phyloP scores from a whole-genome alignment of 1,140 invertebrate genomes.

The Drusus annulatus region DNA sequence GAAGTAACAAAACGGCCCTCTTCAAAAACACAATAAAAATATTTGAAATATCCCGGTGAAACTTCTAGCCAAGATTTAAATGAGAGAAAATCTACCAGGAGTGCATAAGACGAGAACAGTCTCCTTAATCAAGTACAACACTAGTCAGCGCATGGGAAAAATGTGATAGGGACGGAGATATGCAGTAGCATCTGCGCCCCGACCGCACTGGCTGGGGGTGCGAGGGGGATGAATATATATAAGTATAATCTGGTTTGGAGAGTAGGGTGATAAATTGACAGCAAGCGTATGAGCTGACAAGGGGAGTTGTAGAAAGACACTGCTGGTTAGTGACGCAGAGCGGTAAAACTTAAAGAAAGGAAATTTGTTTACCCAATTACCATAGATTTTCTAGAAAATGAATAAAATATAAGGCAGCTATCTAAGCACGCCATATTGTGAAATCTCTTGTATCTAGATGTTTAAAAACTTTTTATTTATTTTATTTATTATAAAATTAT shows the following conservation, averaged over 20 bases:
- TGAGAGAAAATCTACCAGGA: constrained; percentile 10
- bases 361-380: no score
- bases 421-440: no score
- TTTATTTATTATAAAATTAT: no score
- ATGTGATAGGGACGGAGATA: constrained; percentile 11
- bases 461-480: no score
- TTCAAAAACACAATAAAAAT: no score
- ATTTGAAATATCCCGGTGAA: no score
- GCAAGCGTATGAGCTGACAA: constrained; percentile 21
- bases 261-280: constrained; percentile 36
- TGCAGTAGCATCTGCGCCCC: not conserved
- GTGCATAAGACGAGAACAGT: not conserved
- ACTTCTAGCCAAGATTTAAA: not conserved
- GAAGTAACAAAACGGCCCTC: no score
- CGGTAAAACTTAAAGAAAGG: no score
- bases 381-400: no score
- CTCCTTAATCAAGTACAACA: constrained; percentile 5
- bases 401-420: no score
- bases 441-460: no score
- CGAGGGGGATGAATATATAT: not conserved
- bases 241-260: not conserved
- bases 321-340: no score
- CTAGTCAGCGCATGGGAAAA: not conserved
- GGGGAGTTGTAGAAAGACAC: not conserved
- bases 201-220: not conserved